Percentiles rank a stretch among this genome's conserved stretches.
These are phyloP conservation scores for Ectobius pallidus DNA, from an alignment of 2,888 invertebrate species.

Conservation along the genomic window DNA sequence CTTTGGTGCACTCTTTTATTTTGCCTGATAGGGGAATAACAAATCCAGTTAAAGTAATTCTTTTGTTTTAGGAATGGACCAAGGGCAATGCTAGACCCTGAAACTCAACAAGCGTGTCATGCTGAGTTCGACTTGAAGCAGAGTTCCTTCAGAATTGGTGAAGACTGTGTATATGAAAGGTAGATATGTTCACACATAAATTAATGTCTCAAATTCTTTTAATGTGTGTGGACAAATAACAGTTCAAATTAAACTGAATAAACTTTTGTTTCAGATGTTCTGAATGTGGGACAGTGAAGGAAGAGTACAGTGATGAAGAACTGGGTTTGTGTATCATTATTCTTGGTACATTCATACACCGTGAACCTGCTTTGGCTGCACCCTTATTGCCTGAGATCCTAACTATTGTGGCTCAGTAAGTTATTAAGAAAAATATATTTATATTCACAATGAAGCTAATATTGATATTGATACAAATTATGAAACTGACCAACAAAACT, in stretches of 20 bases:
- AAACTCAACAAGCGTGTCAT: constrained; percentile 59
- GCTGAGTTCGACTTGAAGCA: constrained; percentile 62
- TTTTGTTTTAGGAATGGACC: constrained; percentile 53
- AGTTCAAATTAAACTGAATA: too few species aligned
- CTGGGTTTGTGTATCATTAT: constrained; percentile 92
- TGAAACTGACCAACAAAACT: too few species aligned
- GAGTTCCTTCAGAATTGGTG: constrained; percentile 70
- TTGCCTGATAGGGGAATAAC: too few species aligned
- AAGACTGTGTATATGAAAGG: constrained; percentile 73
- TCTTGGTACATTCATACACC: constrained; percentile 93
- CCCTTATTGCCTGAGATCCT: constrained; percentile 91
- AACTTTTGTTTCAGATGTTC: constrained; percentile 63
- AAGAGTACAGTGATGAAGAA: constrained; percentile 97
- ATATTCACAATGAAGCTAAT: too few species aligned
- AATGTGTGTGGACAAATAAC: too few species aligned
- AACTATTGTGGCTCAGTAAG: constrained; percentile 83
- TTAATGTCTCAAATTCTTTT: too few species aligned
- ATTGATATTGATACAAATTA: too few species aligned
- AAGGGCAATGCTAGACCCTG: constrained; percentile 51
- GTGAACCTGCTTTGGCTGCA: constrained; percentile 95
- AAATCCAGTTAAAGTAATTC: too few species aligned
- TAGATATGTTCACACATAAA: too few species aligned
- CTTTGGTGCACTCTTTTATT: too few species aligned
- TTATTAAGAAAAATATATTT: constrained; percentile 33
- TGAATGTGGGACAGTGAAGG: constrained; percentile 87